Conservation (phyloP, 2,888 invertebrate genomes). For the Stratiomys singularior region DNA sequence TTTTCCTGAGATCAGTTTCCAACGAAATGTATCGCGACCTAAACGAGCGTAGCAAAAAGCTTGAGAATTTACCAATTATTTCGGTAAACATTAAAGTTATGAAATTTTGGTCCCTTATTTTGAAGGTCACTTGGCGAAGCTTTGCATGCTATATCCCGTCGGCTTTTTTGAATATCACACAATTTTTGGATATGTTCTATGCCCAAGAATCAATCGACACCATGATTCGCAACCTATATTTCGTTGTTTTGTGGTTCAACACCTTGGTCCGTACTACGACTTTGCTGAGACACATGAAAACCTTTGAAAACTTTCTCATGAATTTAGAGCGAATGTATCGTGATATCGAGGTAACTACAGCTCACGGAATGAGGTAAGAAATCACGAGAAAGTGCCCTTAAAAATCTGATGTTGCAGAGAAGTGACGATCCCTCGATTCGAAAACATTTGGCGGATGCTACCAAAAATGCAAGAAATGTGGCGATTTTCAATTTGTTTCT, state of each 20-base stretch:
- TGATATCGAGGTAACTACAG: conserved; percentile 56
- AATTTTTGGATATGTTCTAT: conserved; percentile 59
- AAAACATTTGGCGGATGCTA: conserved; percentile 28
- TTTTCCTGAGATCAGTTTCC: too few relatives aligned
- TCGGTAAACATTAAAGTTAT: conserved; percentile 44
- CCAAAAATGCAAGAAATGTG: conserved; percentile 29
- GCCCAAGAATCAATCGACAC: conserved; percentile 60
- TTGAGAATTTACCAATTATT: conserved; percentile 45
- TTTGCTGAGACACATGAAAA: conserved; percentile 31
- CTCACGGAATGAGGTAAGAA: too few relatives aligned
- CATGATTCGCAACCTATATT: conserved; percentile 56
- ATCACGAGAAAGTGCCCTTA: too few relatives aligned
- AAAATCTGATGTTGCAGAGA: conserved; percentile 25
- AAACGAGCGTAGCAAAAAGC: too few relatives aligned
- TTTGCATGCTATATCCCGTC: conserved; percentile 57
- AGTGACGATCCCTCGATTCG: conserved; percentile 13
- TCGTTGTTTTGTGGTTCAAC: conserved; percentile 55
- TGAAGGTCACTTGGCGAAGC: conserved; percentile 58
- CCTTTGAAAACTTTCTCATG: conserved; percentile 56
- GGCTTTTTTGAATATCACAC: conserved; percentile 59
- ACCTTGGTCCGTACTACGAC: conserved; percentile 31
- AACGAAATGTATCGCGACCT: too few relatives aligned
- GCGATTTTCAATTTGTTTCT: conserved; percentile 59
- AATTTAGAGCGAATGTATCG: conserved; percentile 56
- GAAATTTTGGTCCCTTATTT: conserved; percentile 54